Base-by-base conservation (phyloP, 2,797 vertebrate genomes). In the Heterohyrax brucei region DNA sequence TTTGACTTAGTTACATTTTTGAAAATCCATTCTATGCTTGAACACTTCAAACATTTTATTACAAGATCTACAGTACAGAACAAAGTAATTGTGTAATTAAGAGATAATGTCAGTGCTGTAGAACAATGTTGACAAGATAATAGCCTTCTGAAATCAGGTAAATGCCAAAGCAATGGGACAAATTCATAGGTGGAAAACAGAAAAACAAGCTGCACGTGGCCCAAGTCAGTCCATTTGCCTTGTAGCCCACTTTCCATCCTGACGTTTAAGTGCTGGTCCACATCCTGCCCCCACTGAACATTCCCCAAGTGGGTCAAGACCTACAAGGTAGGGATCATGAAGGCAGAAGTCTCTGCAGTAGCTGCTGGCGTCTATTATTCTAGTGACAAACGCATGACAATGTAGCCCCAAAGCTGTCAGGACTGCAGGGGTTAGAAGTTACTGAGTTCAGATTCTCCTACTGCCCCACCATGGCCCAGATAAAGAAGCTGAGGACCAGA, bases 71-170 rank as follows among this genome's bases (percentile, higher is more conserved):
- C 89, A 97, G 97, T 95, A 98, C 97, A 96, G 98, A 98, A 98
- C 94, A 97, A 97, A 98, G 97, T 98, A 98, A 98, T 98, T 98
- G 97, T 98, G 93, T 98, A 98, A 98, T 98, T 98, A 98, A 98
- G 97, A 98, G 98, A 98, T 98, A 98, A 98, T 98, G 98, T 98
- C 97, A 98, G 95, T 85, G 97, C 98, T 94, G 96, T 97, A 98
- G 98, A 98, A 97, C 96, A 97, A 96, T 98, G 98, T 96, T 98
- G 98, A 98, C 98, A 98, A 98, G 98, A 98, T 98, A 98, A 98
- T 97, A 97, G 97, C 89, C 33, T 98, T 97, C 97, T 95, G 88
- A 97, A 98, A 97, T 94, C 96, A 87, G 87, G 97, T 95, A 98
- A 98, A 98, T 97, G 93, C 94, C 97, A 98, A 97, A 97, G 96